Evolutionary conservation across 2,888 invertebrate genomes (phyloP), one percentile per base, ranked within the genome.

Genomic region (Caenorhabditis sinica): DNA sequence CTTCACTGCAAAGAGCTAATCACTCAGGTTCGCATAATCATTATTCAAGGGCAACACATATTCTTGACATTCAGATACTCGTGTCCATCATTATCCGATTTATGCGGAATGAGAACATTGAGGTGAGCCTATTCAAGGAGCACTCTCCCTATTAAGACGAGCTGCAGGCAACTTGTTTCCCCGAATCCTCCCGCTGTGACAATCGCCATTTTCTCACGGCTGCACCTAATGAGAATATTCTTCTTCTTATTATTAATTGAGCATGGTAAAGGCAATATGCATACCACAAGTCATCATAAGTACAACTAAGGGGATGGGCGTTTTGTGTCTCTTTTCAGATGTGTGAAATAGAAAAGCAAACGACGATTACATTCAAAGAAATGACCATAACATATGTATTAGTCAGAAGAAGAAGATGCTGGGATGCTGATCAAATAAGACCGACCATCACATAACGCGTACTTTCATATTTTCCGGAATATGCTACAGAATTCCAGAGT

Each of bases 351-450:
- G 66, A 51, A 81, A 81, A 74, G 74, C 60, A 74, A 73, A 69
- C 74, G 80, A 80, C 36, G 74, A 74, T 61, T 60, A 61, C 81
- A 81, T 81, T 81, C 75, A 63, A 69, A 56, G 82, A 71, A 82
- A 75, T 82, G 76, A 82, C 82, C 82, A 82, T 76, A 82, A 82
- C 82, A 82, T 76, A 74, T 76, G 76, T 76, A 75, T 76, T 82
- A 76, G 82, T 82, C 76, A 60, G 65, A 74, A 81, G 20, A 73
- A 58, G 80, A 49, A n/a, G 49, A 49, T 11, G 49, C 53, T 60
- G 36, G 74, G 53, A 74, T 72, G 56, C 75, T 82, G 82, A 71
- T 82, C 82, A 82, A 82, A 82, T 82, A 82, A 58, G 15, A 56
- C n/a, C 71, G 56, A 23, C 56, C 75, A 76, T 76, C 76, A 17